Percentiles rank a stretch among this genome's conserved stretches.
These are phyloP conservation scores for Diplosoma virens DNA, from an alignment of 23 tunicate species.

Conservation along the genomic window DNA sequence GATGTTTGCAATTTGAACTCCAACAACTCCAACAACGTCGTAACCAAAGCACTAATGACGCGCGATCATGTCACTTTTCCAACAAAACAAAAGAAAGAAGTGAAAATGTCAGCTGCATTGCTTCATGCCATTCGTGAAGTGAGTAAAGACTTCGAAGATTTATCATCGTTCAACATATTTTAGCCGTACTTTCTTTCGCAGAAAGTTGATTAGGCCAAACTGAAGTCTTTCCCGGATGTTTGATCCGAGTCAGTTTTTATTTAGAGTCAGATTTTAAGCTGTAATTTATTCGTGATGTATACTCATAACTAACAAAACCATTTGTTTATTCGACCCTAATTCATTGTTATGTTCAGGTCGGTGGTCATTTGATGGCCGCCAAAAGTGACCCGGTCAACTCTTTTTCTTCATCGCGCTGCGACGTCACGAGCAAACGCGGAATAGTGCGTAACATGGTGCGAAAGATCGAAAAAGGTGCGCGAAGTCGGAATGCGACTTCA, in stretches of 20 bases:
- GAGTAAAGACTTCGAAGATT: not conserved
- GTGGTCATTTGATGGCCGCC: constrained; percentile 25
- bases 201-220: not conserved
- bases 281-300: not conserved
- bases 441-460: constrained; percentile 56
- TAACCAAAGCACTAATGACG: not conserved
- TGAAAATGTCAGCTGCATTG: constrained; percentile 37
- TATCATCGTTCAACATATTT: not conserved
- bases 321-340: no score
- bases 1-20: not conserved
- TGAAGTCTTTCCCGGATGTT: not conserved
- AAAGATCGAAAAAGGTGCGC: constrained; percentile 61
- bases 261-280: not conserved
- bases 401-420: not conserved
- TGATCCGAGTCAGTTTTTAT: not conserved
- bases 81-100: no score
- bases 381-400: not conserved
- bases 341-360: constrained; percentile 18
- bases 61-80: no score
- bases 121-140: constrained; percentile 45
- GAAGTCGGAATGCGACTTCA: constrained; percentile 24
- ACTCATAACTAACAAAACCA: no score
- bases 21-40: constrained; percentile 20
- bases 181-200: no score
- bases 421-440: constrained; percentile 23